These are phyloP conservation scores for Pegea sp. DNA, from an alignment of 23 tunicate genomes.

Conservation along the genomic window DNA sequence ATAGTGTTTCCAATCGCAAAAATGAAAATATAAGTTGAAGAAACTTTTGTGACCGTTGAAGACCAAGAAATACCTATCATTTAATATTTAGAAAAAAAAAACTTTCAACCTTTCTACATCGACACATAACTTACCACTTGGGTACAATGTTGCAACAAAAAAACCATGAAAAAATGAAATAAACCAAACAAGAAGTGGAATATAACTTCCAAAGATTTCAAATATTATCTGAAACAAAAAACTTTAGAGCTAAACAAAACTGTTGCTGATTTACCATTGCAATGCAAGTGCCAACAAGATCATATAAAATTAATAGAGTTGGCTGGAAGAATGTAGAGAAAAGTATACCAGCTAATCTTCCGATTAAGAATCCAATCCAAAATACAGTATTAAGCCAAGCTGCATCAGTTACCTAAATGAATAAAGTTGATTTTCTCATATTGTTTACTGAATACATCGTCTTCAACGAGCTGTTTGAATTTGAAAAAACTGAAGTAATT, in stretches of 20 bases:
- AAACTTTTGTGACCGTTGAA: slow-evolving; percentile 52
- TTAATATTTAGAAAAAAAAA: too few relatives aligned
- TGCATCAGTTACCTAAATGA: slow-evolving; percentile 35
- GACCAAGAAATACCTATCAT: slow-evolving; percentile 79
- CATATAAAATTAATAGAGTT: slow-evolving; percentile 37
- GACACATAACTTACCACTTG: slow-evolving; percentile 33
- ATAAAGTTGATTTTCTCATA: neutral
- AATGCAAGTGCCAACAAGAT: slow-evolving; percentile 26
- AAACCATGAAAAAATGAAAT: slow-evolving; percentile 41
- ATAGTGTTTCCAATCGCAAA: slow-evolving; percentile 86
- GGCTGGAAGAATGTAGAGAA: slow-evolving; percentile 47
- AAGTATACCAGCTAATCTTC: slow-evolving; percentile 76
- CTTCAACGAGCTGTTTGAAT: too few relatives aligned
- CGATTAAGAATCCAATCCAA: slow-evolving; percentile 84
- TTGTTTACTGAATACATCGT: too few relatives aligned
- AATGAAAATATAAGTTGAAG: slow-evolving; percentile 66
- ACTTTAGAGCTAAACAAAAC: too few relatives aligned
- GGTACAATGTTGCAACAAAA: slow-evolving; percentile 37
- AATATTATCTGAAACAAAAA: slow-evolving; percentile 52
- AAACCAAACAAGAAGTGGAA: slow-evolving; percentile 30
- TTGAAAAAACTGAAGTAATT: too few relatives aligned
- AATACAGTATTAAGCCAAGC: slow-evolving; percentile 53
- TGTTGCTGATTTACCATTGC: too few relatives aligned
- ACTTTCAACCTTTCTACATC: too few relatives aligned
- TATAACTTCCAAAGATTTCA: slow-evolving; percentile 37